Evolutionary conservation across 2,888 invertebrate genomes (phyloP).

Genomic region (Erebia ligea): DNA sequence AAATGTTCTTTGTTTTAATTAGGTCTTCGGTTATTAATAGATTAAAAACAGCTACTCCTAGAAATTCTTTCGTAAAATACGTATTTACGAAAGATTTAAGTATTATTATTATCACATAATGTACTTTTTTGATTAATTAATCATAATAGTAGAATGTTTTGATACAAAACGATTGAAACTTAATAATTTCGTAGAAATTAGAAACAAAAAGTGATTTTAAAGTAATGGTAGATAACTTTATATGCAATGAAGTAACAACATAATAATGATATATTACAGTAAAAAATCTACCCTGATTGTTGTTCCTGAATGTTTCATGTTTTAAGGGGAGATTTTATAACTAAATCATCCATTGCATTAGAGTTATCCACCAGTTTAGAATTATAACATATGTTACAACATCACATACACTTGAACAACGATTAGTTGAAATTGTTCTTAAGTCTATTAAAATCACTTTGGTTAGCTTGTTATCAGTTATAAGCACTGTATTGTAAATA

Average conservation of each 20-base stretch:
- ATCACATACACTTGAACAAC: constrained; percentile 9
- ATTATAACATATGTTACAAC: background rate
- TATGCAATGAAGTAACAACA: background rate
- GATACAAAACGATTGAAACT: constrained; percentile 68
- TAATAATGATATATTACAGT: background rate
- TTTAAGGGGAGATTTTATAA: no score
- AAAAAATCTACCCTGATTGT: no score
- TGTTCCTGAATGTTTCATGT: no score
- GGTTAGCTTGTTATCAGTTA: constrained; percentile 12
- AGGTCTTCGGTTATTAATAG: no score
- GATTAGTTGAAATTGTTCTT: constrained; percentile 8
- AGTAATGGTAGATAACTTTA: constrained; percentile 5
- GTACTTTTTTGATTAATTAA: constrained; percentile 1
- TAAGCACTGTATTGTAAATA: background rate
- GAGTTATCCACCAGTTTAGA: background rate
- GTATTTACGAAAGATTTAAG: background rate
- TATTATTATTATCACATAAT: background rate
- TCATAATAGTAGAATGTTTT: constrained; percentile 54
- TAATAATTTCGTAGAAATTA: constrained; percentile 71
- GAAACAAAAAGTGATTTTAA: background rate
- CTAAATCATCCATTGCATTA: background rate
- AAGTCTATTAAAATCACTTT: constrained; percentile 19
- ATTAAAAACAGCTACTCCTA: background rate
- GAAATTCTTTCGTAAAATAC: background rate
- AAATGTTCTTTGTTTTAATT: no score